phyloP scores from a whole-genome alignment of 2,113 vertebrate species.

The Corythornis madagascariensis region DNA sequence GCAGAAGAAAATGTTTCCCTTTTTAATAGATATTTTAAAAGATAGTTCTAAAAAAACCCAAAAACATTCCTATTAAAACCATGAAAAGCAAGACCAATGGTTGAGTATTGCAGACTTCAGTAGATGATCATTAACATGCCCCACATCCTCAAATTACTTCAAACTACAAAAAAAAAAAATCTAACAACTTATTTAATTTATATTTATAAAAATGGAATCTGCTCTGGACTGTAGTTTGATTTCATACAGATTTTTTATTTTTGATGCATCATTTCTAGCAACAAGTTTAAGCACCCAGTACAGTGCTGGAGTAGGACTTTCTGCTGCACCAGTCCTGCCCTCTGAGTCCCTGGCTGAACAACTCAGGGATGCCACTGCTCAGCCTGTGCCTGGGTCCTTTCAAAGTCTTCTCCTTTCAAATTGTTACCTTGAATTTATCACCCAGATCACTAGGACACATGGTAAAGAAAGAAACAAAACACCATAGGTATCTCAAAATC shows the following conservation, averaged over 20 bases:
- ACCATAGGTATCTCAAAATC: neutral
- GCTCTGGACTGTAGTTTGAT: neutral
- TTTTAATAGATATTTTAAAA: neutral
- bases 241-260: neutral
- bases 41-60: rapidly evolving
- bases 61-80: neutral
- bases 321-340: no score
- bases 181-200: neutral
- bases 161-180: neutral
- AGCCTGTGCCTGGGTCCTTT: no score
- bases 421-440: neutral
- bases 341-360: no score
- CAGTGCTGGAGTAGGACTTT: no score
- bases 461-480: no score
- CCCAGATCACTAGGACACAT: neutral
- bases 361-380: neutral
- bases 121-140: neutral
- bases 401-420: neutral
- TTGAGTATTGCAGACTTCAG: neutral
- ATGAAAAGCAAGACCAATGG: neutral
- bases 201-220: neutral
- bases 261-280: neutral
- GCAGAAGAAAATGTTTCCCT: neutral
- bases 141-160: neutral
- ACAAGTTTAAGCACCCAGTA: no score